Evolutionary conservation across 2,888 invertebrate genomes (phyloP).

Genomic region (Amphipyra berbera): DNA sequence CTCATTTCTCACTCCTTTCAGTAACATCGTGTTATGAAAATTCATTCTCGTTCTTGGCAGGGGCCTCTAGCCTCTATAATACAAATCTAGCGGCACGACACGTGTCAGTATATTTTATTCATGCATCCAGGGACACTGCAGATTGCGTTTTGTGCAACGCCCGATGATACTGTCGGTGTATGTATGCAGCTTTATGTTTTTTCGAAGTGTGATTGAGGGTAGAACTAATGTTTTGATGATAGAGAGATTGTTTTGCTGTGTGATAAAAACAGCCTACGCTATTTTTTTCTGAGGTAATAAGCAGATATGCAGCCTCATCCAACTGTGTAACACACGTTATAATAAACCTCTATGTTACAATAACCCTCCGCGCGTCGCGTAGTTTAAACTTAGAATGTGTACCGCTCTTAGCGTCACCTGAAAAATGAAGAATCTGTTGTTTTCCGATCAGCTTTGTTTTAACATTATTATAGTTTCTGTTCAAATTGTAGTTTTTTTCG

Average conservation of each 20-base stretch:
- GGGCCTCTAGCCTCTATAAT: slow-evolving; percentile 50
- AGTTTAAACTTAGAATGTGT: too few relatives aligned
- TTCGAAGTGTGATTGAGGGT: slow-evolving; percentile 24
- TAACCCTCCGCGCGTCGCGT: too few relatives aligned
- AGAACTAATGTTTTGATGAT: slow-evolving; percentile 8
- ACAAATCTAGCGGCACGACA: slow-evolving; percentile 66
- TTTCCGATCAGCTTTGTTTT: too few relatives aligned
- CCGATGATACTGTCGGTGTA: slow-evolving; percentile 52
- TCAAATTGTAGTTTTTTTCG: too few relatives aligned
- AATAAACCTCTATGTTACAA: too few relatives aligned
- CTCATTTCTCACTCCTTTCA: slow-evolving; percentile 36
- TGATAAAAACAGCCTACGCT: too few relatives aligned
- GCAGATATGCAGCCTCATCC: too few relatives aligned
- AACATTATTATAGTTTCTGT: too few relatives aligned
- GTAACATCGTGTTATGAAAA: slow-evolving; percentile 50
- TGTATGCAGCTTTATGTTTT: slow-evolving; percentile 15
- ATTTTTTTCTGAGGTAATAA: too few relatives aligned
- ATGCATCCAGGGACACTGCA: slow-evolving; percentile 68
- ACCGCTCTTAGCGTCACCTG: too few relatives aligned
- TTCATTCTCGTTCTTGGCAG: slow-evolving; percentile 57
- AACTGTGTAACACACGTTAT: too few relatives aligned
- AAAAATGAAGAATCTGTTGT: too few relatives aligned
- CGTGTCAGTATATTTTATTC: slow-evolving; percentile 80
- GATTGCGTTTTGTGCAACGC: slow-evolving; percentile 66
- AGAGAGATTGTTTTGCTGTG: neutral